Evolutionary conservation across 2,888 invertebrate species (phyloP), one percentile per base, ranked within the genome.

Genomic region (Ormyrus thymus): DNA sequence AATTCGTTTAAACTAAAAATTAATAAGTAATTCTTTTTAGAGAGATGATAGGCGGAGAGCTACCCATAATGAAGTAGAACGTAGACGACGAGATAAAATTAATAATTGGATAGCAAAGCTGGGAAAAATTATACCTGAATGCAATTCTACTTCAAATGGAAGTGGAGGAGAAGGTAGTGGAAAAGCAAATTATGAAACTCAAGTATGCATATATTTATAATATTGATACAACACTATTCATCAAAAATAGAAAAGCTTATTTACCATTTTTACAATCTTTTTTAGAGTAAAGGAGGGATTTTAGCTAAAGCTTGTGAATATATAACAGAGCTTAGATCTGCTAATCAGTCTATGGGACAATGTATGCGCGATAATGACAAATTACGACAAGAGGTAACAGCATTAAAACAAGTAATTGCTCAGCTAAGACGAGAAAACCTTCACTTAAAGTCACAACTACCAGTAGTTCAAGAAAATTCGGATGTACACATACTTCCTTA

Each of bases 101-200:
- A 98, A 98, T 90, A 97, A 95, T 87, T 98, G 98, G 98, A 98
- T 98, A 83, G 94, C 96, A 70, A 97, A 97, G 90, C 91, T 98
- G 78, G 96, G 97, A 1, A 96, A 97, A 87, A 94, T 98, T 82
- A 95, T 98, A 73, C 98, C 98, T 1, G 94, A 94, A 80, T 93
- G 93, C 86, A 91, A 91, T 80, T 81, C 83, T 7, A 81, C 82
- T 59, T 72, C 82, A 3, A 89, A 84, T 75, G 83, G 86, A 4
- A 87, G 84, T 81, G 86, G 87, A 9, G 86, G 86, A 45, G 87
- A 86, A 66, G 86, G 87, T n/a, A 88, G 89, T 81, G 89, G 89
- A 48, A 90, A 90, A 83, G 84, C 89, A 3, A 90, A 88, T 79
- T 90, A 90, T 83, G 90, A 90, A 82, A 90, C 90, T 11, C 89